These are phyloP conservation scores for Passer domesticus DNA, from an alignment of 2,113 vertebrate genomes.

Conservation along the genomic window DNA sequence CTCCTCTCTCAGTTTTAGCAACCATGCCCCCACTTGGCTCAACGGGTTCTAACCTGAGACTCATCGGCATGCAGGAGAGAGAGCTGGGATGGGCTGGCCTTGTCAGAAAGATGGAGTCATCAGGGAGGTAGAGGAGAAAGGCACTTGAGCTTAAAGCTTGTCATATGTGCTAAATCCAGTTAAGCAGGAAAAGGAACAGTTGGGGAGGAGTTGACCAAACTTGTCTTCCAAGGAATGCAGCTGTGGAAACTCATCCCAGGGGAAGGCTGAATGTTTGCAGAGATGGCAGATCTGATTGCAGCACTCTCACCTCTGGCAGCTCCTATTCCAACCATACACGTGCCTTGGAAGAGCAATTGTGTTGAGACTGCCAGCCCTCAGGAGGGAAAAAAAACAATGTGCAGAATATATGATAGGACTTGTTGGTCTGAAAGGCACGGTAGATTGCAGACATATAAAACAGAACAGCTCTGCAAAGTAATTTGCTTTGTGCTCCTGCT, in stretches of 20 bases:
- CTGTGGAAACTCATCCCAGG: background rate
- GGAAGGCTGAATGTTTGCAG: background rate
- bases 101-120: background rate
- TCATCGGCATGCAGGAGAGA: background rate
- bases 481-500: background rate
- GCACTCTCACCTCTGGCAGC: background rate
- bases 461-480: background rate
- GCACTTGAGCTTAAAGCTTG: background rate
- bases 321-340: background rate
- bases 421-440: background rate
- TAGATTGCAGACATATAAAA: background rate
- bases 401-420: background rate
- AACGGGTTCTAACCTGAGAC: background rate
- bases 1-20: background rate
- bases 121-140: background rate
- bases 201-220: accelerated
- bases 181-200: background rate
- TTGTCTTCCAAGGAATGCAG: background rate
- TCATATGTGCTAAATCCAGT: background rate
- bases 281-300: background rate
- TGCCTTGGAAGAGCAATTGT: background rate
- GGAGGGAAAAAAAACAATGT: background rate
- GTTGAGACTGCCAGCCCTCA: background rate
- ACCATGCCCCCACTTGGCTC: accelerated
- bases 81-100: background rate